Percentiles rank a stretch among this genome's conserved stretches.
Conservation (phyloP, 2,797 vertebrate species). For the Myotis pilosus region DNA sequence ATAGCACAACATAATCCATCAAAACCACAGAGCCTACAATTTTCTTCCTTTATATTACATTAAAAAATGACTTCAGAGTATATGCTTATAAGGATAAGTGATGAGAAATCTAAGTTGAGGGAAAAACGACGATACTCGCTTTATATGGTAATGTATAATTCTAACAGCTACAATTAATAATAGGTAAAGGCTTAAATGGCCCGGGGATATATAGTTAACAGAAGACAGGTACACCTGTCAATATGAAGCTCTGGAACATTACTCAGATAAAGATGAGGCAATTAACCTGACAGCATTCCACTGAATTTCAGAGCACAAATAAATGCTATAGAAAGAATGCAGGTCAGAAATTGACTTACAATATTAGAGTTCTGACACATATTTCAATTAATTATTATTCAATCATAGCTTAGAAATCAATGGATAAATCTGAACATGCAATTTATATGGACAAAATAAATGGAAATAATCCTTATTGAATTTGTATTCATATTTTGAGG, state of each 20-base stretch:
- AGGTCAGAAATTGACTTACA: conserved; percentile 59
- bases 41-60: conserved; percentile 56
- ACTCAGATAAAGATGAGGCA: conserved; percentile 69
- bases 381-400: conserved; percentile 68
- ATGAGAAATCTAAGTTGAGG: conserved; percentile 64
- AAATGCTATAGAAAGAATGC: conserved; percentile 56
- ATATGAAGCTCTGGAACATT: conserved; percentile 63
- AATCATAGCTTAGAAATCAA: conserved; percentile 67
- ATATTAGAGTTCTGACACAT: conserved; percentile 24
- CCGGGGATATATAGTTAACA: conserved; percentile 59
- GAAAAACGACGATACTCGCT: conserved; percentile 57
- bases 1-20: conserved; percentile 44
- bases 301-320: conserved; percentile 68
- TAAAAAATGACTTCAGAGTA: conserved; percentile 68
- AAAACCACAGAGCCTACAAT: conserved; percentile 54
- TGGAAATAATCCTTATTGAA: conserved; percentile 44
- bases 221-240: conserved; percentile 74
- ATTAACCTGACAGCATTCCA: conserved; percentile 74
- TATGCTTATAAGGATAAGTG: conserved; percentile 51
- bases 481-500: conserved; percentile 64
- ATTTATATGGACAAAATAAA: conserved; percentile 48
- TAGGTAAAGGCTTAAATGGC: conserved; percentile 66
- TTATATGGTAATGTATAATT: conserved; percentile 72
- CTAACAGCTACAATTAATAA: conserved; percentile 77
- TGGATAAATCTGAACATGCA: conserved; percentile 70